These are phyloP conservation scores for Serilophus lunatus DNA, from an alignment of 2,113 vertebrate genomes.

Conservation along the genomic window DNA sequence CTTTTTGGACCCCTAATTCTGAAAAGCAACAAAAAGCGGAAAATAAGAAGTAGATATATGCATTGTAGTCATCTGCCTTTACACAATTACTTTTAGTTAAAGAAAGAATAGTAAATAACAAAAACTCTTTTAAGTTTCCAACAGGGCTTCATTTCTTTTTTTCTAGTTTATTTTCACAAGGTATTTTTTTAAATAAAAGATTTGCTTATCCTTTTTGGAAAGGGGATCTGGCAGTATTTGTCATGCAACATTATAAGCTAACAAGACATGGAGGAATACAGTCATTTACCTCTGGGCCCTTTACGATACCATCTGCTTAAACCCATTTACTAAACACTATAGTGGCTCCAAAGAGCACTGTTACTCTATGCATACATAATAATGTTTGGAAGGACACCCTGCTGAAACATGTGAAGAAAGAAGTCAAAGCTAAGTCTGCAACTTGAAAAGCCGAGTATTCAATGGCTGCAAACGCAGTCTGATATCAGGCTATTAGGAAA, in stretches of 20 bases:
- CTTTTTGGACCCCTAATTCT: not conserved
- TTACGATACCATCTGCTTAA: not conserved
- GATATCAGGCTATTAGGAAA: not conserved
- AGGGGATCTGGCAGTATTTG: not conserved
- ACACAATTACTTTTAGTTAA: not conserved
- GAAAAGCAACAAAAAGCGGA: not conserved
- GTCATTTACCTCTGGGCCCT: not conserved
- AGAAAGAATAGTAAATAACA: not conserved
- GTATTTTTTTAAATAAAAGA: not conserved
- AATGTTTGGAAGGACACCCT: not conserved
- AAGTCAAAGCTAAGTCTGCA: not conserved
- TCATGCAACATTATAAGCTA: not conserved
- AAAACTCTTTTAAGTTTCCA: not conserved
- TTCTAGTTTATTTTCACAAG: not conserved
- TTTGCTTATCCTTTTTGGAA: not conserved
- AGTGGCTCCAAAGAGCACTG: not conserved
- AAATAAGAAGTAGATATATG: not conserved
- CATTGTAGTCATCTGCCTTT: not conserved
- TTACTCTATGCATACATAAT: not conserved
- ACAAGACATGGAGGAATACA: not conserved
- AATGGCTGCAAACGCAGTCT: not conserved
- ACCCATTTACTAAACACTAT: not conserved
- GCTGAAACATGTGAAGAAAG: not conserved
- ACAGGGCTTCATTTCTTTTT: accelerated
- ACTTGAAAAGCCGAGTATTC: not conserved